phyloP scores from a whole-genome alignment of 1,140 invertebrate genomes.

The Drosophila navojoa region DNA sequence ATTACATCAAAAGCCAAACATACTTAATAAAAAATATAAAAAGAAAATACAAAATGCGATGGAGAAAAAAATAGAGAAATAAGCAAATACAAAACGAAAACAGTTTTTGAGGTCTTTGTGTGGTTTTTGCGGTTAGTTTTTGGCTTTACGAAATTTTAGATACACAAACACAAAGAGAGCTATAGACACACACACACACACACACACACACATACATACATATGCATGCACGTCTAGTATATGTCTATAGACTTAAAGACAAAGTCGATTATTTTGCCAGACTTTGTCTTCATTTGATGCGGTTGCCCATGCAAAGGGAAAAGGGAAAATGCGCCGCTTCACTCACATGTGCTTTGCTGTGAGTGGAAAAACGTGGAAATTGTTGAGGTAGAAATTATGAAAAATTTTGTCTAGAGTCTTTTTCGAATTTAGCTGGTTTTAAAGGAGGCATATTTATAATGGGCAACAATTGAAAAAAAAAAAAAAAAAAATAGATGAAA shows the following conservation, averaged over 20 bases:
- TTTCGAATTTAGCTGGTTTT: too few species aligned
- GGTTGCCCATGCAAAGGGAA: constrained; percentile 3
- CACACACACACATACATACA: neutral
- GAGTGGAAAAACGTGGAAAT: neutral
- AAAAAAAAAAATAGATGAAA: too few species aligned
- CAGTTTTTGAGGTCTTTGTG: constrained; percentile 22
- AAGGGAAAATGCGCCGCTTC: constrained; percentile 25
- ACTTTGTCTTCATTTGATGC: constrained; percentile 23
- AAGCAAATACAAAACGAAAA: constrained; percentile 15
- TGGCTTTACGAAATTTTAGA: constrained; percentile 11
- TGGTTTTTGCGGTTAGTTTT: constrained; percentile 40
- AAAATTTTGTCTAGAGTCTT: neutral
- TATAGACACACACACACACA: neutral
- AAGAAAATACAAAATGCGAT: neutral
- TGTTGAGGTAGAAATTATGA: neutral
- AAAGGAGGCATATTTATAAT: too few species aligned
- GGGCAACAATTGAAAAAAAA: too few species aligned
- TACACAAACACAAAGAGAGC: neutral
- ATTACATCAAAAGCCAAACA: constrained; percentile 28
- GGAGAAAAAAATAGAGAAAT: neutral
- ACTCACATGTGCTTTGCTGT: constrained; percentile 14
- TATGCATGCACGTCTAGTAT: neutral
- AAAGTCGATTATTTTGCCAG: constrained; percentile 19
- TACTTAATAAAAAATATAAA: constrained; percentile 12
- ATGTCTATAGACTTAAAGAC: constrained; percentile 4